These are phyloP conservation scores for Romanogobio albipinnatus DNA, from an alignment of 2,113 vertebrate genomes.

Conservation along the genomic window DNA sequence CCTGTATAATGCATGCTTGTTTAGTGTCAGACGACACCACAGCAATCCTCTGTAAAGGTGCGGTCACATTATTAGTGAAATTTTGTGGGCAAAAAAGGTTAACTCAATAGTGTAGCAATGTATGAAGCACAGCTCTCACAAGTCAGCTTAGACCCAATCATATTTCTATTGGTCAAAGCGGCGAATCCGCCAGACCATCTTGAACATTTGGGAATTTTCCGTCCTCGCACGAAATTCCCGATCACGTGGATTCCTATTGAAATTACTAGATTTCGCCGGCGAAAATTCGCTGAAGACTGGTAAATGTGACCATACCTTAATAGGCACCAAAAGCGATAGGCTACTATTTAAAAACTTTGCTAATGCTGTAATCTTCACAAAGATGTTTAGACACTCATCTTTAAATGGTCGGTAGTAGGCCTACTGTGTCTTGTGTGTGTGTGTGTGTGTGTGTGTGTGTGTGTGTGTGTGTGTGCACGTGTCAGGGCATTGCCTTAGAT, in stretches of 20 bases:
- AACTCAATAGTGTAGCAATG: neutral
- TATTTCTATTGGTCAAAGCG: neutral
- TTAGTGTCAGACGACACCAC: neutral
- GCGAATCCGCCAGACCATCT: neutral
- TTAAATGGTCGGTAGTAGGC: neutral
- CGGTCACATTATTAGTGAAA: neutral
- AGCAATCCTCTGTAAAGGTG: neutral
- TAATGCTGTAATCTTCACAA: neutral
- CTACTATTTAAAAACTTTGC: neutral
- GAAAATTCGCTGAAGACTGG: neutral
- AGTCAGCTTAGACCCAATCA: neutral
- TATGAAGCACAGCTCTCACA: neutral
- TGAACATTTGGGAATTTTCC: neutral
- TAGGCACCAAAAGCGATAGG: neutral
- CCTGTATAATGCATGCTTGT: neutral
- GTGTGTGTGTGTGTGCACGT: too few species aligned
- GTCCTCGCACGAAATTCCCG: neutral
- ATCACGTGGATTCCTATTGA: neutral
- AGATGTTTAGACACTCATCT: neutral
- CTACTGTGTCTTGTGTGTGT: neutral
- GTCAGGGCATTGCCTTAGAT: constrained; percentile 29
- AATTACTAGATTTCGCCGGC: neutral
- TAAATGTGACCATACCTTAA: neutral
- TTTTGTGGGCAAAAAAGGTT: neutral
- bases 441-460: too few species aligned